phyloP scores from a whole-genome alignment of 37 sponge, comb jelly and placozoan species.

The Theonella swinhoei region DNA sequence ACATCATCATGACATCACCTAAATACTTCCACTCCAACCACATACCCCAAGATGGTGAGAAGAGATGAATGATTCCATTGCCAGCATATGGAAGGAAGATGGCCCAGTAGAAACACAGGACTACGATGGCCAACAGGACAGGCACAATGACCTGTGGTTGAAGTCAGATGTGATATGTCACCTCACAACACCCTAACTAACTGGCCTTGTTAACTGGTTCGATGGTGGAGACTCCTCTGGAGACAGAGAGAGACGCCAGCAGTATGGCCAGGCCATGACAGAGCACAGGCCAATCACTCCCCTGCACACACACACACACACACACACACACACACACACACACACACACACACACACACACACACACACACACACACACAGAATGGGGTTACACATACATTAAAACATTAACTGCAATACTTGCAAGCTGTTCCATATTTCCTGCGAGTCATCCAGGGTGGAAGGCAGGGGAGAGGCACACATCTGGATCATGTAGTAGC shows the following conservation, averaged over 20 bases:
- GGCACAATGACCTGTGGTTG: conserved; percentile 59
- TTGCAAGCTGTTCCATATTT: conserved; percentile 56
- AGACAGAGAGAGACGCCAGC: conserved; percentile 50
- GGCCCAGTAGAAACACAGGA: conserved; percentile 76
- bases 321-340: not conserved
- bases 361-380: not conserved
- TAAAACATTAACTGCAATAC: conserved; percentile 4
- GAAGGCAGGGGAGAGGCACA: conserved; percentile 56
- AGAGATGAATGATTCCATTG: conserved; percentile 76
- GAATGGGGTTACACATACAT: not conserved
- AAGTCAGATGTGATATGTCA: no score
- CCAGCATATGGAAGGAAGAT: conserved; percentile 72
- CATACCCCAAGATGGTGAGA: conserved; percentile 85
- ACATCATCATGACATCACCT: not conserved
- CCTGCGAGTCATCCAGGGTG: conserved; percentile 30
- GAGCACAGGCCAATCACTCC: conserved; percentile 53
- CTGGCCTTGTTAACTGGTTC: conserved; percentile 77
- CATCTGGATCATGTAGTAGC: conserved; percentile 68
- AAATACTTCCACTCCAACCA: not conserved
- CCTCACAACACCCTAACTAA: no score
- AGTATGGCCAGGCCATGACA: conserved; percentile 54
- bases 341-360: not conserved
- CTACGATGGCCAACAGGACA: conserved; percentile 63
- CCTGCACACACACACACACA: conserved; percentile 23
- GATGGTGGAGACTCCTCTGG: conserved; percentile 78